Conservation (phyloP, 2,888 invertebrate genomes). For the Hyposoter dolosus region DNA sequence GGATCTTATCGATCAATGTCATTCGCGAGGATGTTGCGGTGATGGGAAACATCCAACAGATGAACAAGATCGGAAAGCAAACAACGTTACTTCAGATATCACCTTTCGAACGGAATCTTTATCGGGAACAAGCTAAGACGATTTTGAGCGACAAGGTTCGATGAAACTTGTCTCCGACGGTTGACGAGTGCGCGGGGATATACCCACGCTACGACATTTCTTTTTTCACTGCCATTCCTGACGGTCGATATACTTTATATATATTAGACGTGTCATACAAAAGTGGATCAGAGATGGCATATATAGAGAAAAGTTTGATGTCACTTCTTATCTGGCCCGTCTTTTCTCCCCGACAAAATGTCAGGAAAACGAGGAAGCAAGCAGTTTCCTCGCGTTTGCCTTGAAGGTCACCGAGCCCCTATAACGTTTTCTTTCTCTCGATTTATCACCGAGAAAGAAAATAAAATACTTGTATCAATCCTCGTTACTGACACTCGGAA, state of each 20-base stretch:
- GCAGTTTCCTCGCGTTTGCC: neutral
- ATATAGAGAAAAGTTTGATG: neutral
- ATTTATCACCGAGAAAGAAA: neutral
- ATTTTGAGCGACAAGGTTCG: conserved; percentile 34
- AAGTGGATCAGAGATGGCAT: neutral
- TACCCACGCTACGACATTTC: conserved; percentile 16
- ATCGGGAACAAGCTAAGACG: conserved; percentile 36
- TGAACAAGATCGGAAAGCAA: neutral
- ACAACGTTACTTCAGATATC: neutral
- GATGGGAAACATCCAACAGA: neutral
- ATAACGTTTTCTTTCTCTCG: neutral
- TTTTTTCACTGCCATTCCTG: conserved; percentile 22
- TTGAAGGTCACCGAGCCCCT: neutral
- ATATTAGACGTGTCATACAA: conserved; percentile 3
- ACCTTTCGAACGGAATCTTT: conserved; percentile 36
- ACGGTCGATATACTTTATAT: conserved; percentile 25
- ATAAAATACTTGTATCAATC: conserved; percentile 2
- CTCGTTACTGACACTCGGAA: conserved; percentile 5
- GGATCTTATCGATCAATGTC: neutral
- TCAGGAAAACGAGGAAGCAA: neutral
- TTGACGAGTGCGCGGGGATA: conserved; percentile 2
- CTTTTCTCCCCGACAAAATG: neutral
- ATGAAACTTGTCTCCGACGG: conserved; percentile 43
- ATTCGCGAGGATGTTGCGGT: neutral
- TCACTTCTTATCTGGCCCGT: conserved; percentile 18